These are phyloP conservation scores for Hippasteria phrygiana DNA, from an alignment of 53 echinoderm and acorn worm genomes.

Conservation along the genomic window DNA sequence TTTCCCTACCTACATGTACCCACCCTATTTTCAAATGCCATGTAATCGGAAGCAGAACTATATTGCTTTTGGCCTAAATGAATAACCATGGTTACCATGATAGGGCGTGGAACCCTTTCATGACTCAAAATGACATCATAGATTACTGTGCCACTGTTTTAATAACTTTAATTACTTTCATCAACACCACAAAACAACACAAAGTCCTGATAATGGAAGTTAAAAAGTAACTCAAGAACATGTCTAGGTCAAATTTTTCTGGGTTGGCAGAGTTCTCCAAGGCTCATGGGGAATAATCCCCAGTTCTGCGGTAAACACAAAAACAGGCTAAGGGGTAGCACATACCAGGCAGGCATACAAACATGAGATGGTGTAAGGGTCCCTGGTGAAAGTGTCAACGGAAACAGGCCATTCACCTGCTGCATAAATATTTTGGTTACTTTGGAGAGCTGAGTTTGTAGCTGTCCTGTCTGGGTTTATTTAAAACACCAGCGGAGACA, in stretches of 20 bases:
- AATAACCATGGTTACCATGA: no score
- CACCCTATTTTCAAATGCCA: no score
- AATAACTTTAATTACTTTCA: no score
- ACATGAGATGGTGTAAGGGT: not conserved
- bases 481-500: constrained; percentile 28
- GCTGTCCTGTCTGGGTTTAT: constrained; percentile 38
- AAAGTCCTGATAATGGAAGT: no score
- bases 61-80: no score
- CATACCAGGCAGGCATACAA: not conserved
- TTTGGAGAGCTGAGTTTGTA: constrained; percentile 25
- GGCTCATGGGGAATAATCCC: not conserved
- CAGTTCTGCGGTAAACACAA: constrained; percentile 14
- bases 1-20: no score
- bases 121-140: no score
- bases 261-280: not conserved
- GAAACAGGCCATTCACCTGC: constrained; percentile 54
- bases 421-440: constrained; percentile 58
- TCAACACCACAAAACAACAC: no score
- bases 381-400: constrained; percentile 33
- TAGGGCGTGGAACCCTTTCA: no score
- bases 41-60: no score
- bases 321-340: not conserved
- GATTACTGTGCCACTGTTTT: no score
- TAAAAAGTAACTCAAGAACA: no score
- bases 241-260: not conserved